Evolutionary conservation across 2,113 vertebrate species (phyloP).

Genomic region (Gymnarchus niloticus): DNA sequence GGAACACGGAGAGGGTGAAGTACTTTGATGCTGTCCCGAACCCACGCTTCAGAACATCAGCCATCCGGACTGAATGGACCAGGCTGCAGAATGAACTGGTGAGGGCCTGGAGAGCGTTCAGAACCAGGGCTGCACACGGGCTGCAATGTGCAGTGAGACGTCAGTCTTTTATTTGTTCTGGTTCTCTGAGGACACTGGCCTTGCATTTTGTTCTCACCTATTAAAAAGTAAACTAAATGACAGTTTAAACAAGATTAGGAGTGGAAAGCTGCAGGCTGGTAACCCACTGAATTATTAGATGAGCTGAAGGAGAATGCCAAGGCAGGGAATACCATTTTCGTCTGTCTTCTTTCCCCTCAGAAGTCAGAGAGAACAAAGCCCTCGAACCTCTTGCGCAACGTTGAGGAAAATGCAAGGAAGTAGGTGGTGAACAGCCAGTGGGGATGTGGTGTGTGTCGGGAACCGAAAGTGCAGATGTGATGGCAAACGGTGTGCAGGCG

Average conservation of each 20-base stretch:
- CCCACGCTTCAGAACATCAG: slow-evolving; percentile 63
- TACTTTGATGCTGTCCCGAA: slow-evolving; percentile 66
- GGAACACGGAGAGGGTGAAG: slow-evolving; percentile 74
- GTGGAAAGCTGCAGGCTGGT: background rate
- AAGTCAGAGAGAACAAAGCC: slow-evolving; percentile 59
- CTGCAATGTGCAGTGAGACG: background rate
- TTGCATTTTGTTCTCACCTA: background rate
- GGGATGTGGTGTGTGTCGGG: background rate
- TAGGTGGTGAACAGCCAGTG: slow-evolving; percentile 57
- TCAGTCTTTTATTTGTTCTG: background rate
- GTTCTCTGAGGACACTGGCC: background rate
- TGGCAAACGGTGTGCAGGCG: too few species aligned
- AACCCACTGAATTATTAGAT: too few species aligned
- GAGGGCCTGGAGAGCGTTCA: slow-evolving; percentile 17
- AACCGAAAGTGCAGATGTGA: background rate
- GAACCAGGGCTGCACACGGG: background rate
- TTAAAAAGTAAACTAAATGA: background rate
- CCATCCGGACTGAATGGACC: slow-evolving; percentile 65
- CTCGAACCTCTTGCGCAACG: slow-evolving; percentile 57
- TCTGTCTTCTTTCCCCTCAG: slow-evolving; percentile 57
- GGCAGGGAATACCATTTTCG: background rate
- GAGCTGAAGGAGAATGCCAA: too few species aligned
- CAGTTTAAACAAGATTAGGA: background rate
- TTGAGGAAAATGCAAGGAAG: slow-evolving; percentile 82
- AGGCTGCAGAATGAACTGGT: slow-evolving; percentile 63